phyloP scores from a whole-genome alignment of 2,797 vertebrate genomes.

The Alca torda region DNA sequence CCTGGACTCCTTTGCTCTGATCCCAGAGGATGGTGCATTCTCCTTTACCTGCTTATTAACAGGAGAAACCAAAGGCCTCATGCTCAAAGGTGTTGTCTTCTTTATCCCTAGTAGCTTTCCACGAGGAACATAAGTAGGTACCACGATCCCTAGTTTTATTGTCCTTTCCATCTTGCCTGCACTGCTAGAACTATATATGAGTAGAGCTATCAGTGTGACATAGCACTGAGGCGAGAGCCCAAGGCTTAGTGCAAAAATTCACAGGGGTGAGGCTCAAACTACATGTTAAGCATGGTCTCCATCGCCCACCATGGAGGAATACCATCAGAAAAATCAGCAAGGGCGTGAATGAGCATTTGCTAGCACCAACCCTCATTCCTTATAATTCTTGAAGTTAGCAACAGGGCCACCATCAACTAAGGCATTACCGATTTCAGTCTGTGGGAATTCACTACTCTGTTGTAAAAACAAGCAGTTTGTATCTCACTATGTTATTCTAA shows the following conservation, averaged over 20 bases:
- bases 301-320: neutral
- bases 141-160: neutral
- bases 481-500: neutral
- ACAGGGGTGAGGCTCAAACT: neutral
- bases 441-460: neutral
- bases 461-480: neutral
- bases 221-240: neutral
- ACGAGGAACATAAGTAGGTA: neutral
- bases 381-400: neutral
- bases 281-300: neutral
- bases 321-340: neutral
- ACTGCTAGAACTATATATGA: neutral
- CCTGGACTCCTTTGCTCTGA: neutral
- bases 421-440: neutral
- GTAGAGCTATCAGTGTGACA: neutral
- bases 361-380: neutral
- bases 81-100: neutral
- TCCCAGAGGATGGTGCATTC: rapidly evolving
- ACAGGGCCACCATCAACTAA: neutral
- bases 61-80: neutral
- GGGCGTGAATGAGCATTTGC: neutral
- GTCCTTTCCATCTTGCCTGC: neutral
- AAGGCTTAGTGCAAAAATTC: neutral
- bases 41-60: neutral
- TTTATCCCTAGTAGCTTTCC: neutral